Evolutionary conservation across 2,888 invertebrate species (phyloP).

Genomic region (Hipparchia sbordonii): DNA sequence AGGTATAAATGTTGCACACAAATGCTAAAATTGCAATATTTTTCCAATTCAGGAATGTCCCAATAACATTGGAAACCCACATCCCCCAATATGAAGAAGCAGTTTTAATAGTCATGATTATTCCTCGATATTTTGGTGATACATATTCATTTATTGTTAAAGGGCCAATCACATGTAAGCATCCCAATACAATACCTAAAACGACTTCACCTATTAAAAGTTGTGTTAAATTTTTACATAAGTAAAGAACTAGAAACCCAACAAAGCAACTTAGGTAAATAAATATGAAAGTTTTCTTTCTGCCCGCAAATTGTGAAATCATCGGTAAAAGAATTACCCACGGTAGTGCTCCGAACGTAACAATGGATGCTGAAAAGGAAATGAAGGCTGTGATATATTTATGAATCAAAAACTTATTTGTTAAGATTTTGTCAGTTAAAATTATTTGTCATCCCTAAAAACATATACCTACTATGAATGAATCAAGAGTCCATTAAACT

Average conservation of each 20-base stretch:
- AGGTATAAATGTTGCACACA: slow-evolving; percentile 14
- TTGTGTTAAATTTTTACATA: slow-evolving; percentile 49
- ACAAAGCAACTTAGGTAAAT: slow-evolving; percentile 42
- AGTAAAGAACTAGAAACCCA: slow-evolving; percentile 53
- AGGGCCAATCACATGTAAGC: slow-evolving; percentile 53
- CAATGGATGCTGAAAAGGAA: slow-evolving; percentile 44
- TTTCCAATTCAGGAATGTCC: slow-evolving; percentile 50
- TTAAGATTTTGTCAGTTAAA: too few relatives aligned
- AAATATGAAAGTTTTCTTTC: slow-evolving; percentile 42
- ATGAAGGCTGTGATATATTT: not conserved
- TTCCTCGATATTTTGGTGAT: slow-evolving; percentile 55
- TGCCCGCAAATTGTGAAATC: slow-evolving; percentile 45
- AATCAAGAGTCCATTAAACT: too few relatives aligned
- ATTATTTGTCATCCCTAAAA: too few relatives aligned
- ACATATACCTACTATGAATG: too few relatives aligned
- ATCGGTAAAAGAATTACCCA: slow-evolving; percentile 45
- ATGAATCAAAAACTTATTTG: too few relatives aligned
- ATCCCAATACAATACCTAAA: slow-evolving; percentile 52
- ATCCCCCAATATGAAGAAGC: slow-evolving; percentile 59
- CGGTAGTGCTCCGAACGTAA: slow-evolving; percentile 43
- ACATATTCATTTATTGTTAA: slow-evolving; percentile 56
- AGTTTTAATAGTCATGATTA: slow-evolving; percentile 57
- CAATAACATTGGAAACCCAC: slow-evolving; percentile 58
- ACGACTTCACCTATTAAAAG: slow-evolving; percentile 53
- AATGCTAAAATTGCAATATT: slow-evolving; percentile 19